phyloP scores from a whole-genome alignment of 2,888 invertebrate species.

The Chrysolina oricalcia region DNA sequence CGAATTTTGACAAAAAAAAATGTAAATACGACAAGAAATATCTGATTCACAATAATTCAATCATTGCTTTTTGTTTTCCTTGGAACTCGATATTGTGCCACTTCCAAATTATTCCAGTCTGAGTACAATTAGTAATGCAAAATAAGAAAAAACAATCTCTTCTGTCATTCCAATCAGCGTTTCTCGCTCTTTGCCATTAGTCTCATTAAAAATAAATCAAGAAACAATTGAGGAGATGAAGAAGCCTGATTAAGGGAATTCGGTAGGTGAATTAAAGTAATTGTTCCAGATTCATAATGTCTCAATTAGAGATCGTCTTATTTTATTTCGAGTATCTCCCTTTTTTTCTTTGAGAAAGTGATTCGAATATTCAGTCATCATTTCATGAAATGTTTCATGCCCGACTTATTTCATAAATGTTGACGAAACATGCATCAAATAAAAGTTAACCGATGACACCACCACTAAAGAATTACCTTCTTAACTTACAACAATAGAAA shows the following conservation, averaged over 20 bases:
- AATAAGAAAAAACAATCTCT: conserved; percentile 1
- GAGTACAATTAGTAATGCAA: neutral
- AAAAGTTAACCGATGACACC: too few species aligned
- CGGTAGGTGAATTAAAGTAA: conserved; percentile 24
- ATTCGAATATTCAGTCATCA: too few species aligned
- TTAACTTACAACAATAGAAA: too few species aligned
- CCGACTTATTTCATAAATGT: too few species aligned
- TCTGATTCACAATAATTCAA: too few species aligned
- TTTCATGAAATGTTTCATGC: too few species aligned
- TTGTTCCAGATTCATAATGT: conserved; percentile 26
- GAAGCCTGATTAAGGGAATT: conserved; percentile 22
- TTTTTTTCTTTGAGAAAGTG: too few species aligned
- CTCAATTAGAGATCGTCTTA: conserved; percentile 13
- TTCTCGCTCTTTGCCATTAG: conserved; percentile 12
- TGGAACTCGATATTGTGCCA: neutral
- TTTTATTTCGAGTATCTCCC: conserved; percentile 9
- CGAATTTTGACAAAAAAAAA: too few species aligned
- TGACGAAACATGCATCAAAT: too few species aligned
- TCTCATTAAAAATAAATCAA: conserved; percentile 33
- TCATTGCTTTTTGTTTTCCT: too few species aligned
- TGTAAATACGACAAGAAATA: too few species aligned
- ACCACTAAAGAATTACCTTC: too few species aligned
- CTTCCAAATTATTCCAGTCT: neutral
- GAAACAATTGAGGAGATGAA: conserved; percentile 14
- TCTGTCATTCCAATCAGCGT: conserved; percentile 16